Conservation (phyloP, 2,113 vertebrate species). For the Calyptomena viridis region DNA sequence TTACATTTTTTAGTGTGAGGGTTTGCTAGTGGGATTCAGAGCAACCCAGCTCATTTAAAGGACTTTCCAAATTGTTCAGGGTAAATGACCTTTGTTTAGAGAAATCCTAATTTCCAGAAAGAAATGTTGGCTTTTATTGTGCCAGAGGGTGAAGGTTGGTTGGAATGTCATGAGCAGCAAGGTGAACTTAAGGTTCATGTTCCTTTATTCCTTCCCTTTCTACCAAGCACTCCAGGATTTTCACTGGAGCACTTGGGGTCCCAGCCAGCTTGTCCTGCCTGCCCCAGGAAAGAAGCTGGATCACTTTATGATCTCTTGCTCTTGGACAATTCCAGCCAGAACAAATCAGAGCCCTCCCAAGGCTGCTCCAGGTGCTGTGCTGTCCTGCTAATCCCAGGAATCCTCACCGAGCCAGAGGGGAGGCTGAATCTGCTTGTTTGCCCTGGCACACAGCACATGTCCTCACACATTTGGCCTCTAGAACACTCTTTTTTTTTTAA, state of each 20-base stretch:
- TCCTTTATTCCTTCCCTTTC: neutral
- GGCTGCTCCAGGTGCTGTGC: neutral
- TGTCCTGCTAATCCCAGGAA: neutral
- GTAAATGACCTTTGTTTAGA: neutral
- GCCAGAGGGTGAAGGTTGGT: neutral
- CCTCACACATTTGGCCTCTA: neutral
- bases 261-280: neutral
- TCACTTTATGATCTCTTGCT: neutral
- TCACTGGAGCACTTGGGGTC: neutral
- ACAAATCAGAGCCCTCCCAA: neutral
- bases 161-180: neutral
- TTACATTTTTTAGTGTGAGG: neutral
- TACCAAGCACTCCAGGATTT: neutral
- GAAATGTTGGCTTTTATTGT: neutral
- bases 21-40: neutral
- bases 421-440: neutral
- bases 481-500: neutral
- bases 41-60: neutral
- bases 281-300: neutral
- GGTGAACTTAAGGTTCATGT: fast-evolving
- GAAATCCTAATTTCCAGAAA: neutral
- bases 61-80: neutral
- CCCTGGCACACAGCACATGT: neutral
- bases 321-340: neutral
- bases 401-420: neutral